Conservation (phyloP, 2,797 vertebrate genomes). For the Taeniopygia guttata region DNA sequence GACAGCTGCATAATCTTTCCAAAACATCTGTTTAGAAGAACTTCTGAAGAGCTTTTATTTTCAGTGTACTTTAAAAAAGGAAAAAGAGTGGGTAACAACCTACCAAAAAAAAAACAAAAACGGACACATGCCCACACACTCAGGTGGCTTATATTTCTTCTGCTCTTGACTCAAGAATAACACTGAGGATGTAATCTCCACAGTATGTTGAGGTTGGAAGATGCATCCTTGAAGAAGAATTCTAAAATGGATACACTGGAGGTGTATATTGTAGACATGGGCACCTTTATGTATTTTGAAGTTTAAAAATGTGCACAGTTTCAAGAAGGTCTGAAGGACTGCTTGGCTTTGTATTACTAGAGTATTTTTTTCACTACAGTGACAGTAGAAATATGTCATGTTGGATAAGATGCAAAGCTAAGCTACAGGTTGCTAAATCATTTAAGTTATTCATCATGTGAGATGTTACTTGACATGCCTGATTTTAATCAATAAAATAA, state of each 20-base stretch:
- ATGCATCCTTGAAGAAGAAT: background rate
- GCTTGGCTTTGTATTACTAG: background rate
- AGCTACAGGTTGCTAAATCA: background rate
- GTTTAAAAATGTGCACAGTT: background rate
- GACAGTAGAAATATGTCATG: background rate
- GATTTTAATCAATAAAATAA: background rate
- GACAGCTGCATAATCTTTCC: background rate
- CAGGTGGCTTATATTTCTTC: background rate
- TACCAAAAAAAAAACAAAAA: background rate
- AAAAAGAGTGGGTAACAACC: background rate
- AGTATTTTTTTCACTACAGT: background rate
- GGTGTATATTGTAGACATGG: background rate
- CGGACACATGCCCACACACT: background rate
- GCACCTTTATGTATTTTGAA: background rate
- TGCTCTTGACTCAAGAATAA: background rate
- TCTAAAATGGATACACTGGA: background rate
- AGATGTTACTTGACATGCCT: background rate
- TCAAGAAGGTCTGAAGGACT: background rate
- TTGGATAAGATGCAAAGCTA: background rate
- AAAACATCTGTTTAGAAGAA: background rate
- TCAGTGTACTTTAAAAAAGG: background rate
- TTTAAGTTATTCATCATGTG: background rate
- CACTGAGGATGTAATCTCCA: background rate
- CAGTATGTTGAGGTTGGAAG: background rate
- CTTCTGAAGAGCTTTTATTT: background rate